Percentiles rank a stretch among this genome's conserved stretches.
Evolutionary conservation across 1,140 invertebrate genomes (phyloP).

Genomic region (Argopecten irradians): DNA sequence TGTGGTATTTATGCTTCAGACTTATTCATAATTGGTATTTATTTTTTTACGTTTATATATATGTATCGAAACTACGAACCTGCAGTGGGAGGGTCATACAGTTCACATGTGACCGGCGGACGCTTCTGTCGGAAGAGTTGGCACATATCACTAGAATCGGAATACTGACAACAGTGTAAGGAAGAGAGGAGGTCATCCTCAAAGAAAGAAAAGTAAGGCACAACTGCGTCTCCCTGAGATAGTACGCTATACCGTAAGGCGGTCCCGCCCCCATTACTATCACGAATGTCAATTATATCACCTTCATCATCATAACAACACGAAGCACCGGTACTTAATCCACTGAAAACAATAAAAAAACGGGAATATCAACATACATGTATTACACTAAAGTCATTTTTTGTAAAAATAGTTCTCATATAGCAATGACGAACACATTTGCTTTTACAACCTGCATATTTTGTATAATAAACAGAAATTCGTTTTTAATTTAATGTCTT

Average conservation of each 20-base stretch:
- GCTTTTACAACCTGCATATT: no score
- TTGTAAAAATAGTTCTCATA: no score
- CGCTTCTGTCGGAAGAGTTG: constrained; percentile 51
- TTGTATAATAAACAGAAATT: no score
- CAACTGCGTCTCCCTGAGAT: constrained; percentile 56
- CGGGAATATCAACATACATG: not conserved
- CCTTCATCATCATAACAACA: constrained; percentile 66
- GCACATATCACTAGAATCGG: constrained; percentile 53
- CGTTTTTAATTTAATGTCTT: no score
- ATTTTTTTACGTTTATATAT: no score
- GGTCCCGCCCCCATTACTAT: constrained; percentile 60
- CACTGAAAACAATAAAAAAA: constrained; percentile 46
- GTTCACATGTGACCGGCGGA: constrained; percentile 60
- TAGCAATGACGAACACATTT: no score
- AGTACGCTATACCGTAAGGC: constrained; percentile 60
- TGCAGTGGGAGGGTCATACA: constrained; percentile 64
- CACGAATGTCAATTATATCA: constrained; percentile 63
- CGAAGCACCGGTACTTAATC: constrained; percentile 48
- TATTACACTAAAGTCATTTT: no score
- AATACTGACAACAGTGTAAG: constrained; percentile 69
- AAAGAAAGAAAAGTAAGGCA: constrained; percentile 69
- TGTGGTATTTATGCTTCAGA: no score
- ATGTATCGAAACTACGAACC: constrained; percentile 53
- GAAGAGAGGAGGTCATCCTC: constrained; percentile 63
- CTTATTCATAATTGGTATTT: no score